A percentile compares a stretch with the other conserved stretches of the same genome.
Conservation (phyloP, 2,888 invertebrate genomes). For the Hypolimnas misippus region DNA sequence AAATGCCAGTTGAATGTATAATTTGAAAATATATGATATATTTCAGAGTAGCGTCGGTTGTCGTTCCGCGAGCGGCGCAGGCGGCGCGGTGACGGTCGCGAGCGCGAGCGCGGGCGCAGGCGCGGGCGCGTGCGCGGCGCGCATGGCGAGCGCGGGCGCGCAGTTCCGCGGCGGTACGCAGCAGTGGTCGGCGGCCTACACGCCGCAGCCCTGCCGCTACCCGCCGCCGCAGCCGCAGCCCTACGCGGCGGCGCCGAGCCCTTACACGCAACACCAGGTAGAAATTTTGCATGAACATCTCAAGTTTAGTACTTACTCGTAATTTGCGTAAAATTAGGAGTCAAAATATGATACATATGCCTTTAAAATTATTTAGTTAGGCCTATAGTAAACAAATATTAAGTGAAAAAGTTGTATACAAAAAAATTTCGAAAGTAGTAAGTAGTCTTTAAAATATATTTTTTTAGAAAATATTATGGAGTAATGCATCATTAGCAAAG, state of each 20-base stretch:
- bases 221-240: slow-evolving; percentile 79
- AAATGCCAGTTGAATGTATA: no score
- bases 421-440: background rate
- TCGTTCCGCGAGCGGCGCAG: slow-evolving; percentile 73
- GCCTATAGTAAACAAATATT: background rate
- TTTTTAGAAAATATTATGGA: no score
- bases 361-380: background rate
- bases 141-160: slow-evolving; percentile 82
- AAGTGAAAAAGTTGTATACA: background rate
- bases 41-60: slow-evolving; percentile 77
- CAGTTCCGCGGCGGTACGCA: slow-evolving; percentile 80
- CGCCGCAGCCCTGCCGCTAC: slow-evolving; percentile 81
- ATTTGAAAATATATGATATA: no score
- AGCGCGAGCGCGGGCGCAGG: slow-evolving; percentile 61
- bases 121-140: slow-evolving; percentile 81
- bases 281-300: background rate
- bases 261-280: slow-evolving; percentile 78
- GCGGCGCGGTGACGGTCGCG: slow-evolving; percentile 77
- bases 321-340: background rate
- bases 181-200: slow-evolving; percentile 80
- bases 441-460: background rate
- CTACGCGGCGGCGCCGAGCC: slow-evolving; percentile 74
- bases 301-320: background rate
- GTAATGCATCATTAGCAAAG: slow-evolving; percentile 8
- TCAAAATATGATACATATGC: background rate